A percentile compares a stretch with the other conserved stretches of the same genome.
Conservation (phyloP, 2,888 invertebrate genomes). For the Amblyjoppa proteus region DNA sequence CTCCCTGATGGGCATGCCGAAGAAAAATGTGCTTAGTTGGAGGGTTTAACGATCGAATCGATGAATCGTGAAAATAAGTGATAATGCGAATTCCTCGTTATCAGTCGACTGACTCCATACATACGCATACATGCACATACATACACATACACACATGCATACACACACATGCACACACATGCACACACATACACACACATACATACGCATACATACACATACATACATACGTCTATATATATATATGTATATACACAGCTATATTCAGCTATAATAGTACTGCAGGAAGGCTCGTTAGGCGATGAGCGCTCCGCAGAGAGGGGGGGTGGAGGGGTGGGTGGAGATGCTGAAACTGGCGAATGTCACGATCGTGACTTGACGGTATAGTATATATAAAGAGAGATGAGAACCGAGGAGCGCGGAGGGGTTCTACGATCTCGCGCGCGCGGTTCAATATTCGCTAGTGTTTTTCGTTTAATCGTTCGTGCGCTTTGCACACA, state of each 20-base stretch:
- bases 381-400: slow-evolving; percentile 34
- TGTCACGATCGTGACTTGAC: slow-evolving; percentile 66
- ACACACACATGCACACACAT: background rate
- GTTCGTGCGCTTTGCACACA: slow-evolving; percentile 61
- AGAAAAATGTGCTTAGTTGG: background rate
- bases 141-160: background rate
- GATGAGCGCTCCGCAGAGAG: slow-evolving; percentile 29
- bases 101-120: background rate
- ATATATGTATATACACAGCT: background rate
- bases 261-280: background rate
- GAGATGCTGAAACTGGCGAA: slow-evolving; percentile 63
- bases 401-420: slow-evolving; percentile 40
- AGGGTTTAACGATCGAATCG: slow-evolving; percentile 17
- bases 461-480: slow-evolving; percentile 64
- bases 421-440: slow-evolving; percentile 16
- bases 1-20: background rate
- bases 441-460: slow-evolving; percentile 61
- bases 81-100: slow-evolving; percentile 48
- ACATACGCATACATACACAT: background rate
- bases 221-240: background rate
- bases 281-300: slow-evolving; percentile 58
- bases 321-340: background rate
- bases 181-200: background rate
- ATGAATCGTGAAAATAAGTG: slow-evolving; percentile 39
- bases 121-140: background rate